Evolutionary conservation across 2,113 vertebrate genomes (phyloP).

Genomic region (Sorex fumeus): DNA sequence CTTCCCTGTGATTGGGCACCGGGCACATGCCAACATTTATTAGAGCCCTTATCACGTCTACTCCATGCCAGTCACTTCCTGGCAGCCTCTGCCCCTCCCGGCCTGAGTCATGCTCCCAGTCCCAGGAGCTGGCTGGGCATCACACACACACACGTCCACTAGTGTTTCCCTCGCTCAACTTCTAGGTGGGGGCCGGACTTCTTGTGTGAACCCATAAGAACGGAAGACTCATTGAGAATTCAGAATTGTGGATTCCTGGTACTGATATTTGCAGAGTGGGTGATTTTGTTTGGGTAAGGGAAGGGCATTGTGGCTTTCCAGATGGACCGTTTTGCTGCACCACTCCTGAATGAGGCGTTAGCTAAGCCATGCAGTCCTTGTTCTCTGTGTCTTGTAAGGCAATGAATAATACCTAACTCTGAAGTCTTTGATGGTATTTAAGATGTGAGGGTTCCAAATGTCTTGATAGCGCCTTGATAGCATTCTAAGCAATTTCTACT

Average conservation of each 20-base stretch:
- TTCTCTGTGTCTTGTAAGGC: slow-evolving; percentile 6
- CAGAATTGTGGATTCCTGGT: not conserved
- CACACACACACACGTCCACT: not conserved
- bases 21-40: slow-evolving; percentile 57
- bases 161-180: not conserved
- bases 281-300: not conserved
- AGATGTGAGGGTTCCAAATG: not conserved
- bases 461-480: not conserved
- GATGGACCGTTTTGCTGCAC: not conserved
- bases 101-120: slow-evolving; percentile 62
- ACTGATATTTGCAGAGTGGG: slow-evolving; percentile 18
- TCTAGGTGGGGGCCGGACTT: not conserved
- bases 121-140: not conserved
- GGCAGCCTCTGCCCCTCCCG: not conserved
- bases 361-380: not conserved
- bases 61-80: slow-evolving; percentile 33
- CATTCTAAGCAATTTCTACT: not conserved
- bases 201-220: not conserved
- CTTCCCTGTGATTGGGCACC: slow-evolving; percentile 1
- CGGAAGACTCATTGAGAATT: not conserved
- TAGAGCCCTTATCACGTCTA: slow-evolving; percentile 6
- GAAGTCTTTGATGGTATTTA: not conserved
- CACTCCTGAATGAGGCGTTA: not conserved
- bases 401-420: not conserved
- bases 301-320: not conserved